Conservation (phyloP, 2,113 vertebrate species). For the Apodemus speciosus region DNA sequence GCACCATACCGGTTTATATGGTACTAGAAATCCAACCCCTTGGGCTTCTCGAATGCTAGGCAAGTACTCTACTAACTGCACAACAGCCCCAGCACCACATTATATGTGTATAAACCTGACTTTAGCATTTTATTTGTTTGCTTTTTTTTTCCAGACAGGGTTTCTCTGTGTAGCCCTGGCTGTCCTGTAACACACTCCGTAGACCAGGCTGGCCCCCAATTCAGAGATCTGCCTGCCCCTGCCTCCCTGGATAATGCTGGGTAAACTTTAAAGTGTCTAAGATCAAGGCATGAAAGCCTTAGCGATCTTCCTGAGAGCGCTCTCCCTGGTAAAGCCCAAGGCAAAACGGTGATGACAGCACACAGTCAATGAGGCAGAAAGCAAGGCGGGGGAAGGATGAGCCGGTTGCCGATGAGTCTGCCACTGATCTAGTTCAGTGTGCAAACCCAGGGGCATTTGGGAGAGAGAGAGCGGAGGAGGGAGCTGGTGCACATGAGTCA, state of each 20-base stretch:
- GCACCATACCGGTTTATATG: not conserved
- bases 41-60: not conserved
- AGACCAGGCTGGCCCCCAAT: too few species aligned
- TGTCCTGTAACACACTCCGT: not conserved
- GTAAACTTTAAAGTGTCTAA: not conserved
- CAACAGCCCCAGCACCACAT: not conserved
- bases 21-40: not conserved
- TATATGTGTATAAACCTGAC: not conserved
- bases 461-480: too few species aligned
- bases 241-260: not conserved
- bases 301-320: not conserved
- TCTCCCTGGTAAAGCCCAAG: not conserved
- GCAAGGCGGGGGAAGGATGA: not conserved
- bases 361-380: not conserved
- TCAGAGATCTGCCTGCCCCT: not conserved
- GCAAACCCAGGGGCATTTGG: slow-evolving; percentile 18
- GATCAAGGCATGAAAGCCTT: not conserved
- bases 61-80: not conserved
- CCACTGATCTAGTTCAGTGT: not conserved
- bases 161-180: not conserved
- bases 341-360: not conserved
- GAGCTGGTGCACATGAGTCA: not conserved
- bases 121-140: not conserved
- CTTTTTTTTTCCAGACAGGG: not conserved
- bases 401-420: not conserved